A percentile compares a stretch with the other conserved stretches of the same genome.
These are phyloP conservation scores for Drosophila bocki DNA, from an alignment of 1,140 invertebrate genomes.

Conservation along the genomic window DNA sequence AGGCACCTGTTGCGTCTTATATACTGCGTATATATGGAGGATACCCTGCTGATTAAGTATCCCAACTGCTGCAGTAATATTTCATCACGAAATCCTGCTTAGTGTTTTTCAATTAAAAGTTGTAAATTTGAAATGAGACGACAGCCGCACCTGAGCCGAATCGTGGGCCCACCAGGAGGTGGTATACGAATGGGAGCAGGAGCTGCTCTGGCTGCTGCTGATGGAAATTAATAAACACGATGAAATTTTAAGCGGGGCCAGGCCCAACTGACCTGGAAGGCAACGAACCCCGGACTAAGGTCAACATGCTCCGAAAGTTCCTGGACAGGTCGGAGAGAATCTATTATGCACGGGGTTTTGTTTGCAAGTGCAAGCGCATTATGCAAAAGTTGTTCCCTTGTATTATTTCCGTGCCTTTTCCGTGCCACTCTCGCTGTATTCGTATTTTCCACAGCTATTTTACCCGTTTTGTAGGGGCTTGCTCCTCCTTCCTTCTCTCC, in stretches of 20 bases:
- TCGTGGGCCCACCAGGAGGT: constrained; percentile 1
- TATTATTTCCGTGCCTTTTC: constrained; percentile 46
- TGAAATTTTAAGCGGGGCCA: constrained; percentile 46
- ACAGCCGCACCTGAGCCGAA: constrained; percentile 28
- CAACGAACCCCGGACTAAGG: constrained; percentile 55
- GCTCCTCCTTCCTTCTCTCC: neutral
- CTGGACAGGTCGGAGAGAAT: constrained; percentile 33
- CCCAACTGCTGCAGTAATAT: constrained; percentile 54
- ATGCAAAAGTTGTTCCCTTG: constrained; percentile 56
- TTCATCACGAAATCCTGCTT: constrained; percentile 58
- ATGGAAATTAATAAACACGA: constrained; percentile 59
- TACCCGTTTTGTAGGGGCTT: neutral
- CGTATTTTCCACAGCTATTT: constrained; percentile 29
- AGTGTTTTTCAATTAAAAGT: constrained; percentile 65
- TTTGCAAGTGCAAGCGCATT: constrained; percentile 56
- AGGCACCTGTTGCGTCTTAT: constrained; percentile 41
- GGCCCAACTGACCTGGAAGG: constrained; percentile 42
- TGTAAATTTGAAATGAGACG: constrained; percentile 59
- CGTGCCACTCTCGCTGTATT: constrained; percentile 11
- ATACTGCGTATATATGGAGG: neutral
- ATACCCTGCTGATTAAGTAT: constrained; percentile 21
- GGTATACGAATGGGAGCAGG: constrained; percentile 22
- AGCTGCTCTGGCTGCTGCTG: constrained; percentile 1
- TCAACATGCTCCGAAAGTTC: constrained; percentile 44
- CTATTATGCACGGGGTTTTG: constrained; percentile 50